Conservation (phyloP, 2,888 invertebrate genomes). For the Drosophila quinaria region DNA sequence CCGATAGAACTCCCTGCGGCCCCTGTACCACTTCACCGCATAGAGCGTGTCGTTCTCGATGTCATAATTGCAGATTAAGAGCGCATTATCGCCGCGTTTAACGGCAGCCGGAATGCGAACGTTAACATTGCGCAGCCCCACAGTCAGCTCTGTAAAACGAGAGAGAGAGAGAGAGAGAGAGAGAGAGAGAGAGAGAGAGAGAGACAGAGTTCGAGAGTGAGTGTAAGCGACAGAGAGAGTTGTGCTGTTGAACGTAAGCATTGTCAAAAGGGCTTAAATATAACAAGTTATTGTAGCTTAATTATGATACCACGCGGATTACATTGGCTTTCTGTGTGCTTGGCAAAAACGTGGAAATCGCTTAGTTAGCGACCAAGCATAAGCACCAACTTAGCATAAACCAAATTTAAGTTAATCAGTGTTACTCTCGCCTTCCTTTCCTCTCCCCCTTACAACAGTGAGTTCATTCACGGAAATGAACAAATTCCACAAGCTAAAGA, state of each 20-base stretch:
- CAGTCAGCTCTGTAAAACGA: constrained; percentile 74
- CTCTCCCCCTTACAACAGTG: too few relatives aligned
- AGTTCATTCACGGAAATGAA: constrained; percentile 1
- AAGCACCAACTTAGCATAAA: constrained; percentile 11
- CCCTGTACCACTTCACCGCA: constrained; percentile 96
- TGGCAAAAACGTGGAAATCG: constrained; percentile 9
- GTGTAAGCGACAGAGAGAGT: constrained; percentile 11
- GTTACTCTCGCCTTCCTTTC: neutral
- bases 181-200: constrained; percentile 8
- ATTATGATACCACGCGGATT: constrained; percentile 73
- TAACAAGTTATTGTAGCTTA: constrained; percentile 80
- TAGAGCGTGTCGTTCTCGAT: constrained; percentile 93
- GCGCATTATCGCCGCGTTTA: constrained; percentile 89
- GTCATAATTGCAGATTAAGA: constrained; percentile 91
- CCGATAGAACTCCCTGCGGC: constrained; percentile 93
- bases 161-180: constrained; percentile 25
- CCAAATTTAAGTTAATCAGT: constrained; percentile 15
- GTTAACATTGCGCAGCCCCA: constrained; percentile 88
- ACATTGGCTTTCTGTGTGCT: constrained; percentile 61
- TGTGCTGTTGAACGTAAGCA: constrained; percentile 33
- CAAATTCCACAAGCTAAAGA: constrained; percentile 13
- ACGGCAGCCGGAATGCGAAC: constrained; percentile 90
- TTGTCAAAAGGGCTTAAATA: constrained; percentile 67
- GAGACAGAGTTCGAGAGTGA: constrained; percentile 22
- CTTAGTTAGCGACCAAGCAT: constrained; percentile 11